Evolutionary conservation across 1,140 invertebrate genomes (phyloP), one percentile per base, ranked within the genome.

Genomic region (Melanaphis sacchari): DNA sequence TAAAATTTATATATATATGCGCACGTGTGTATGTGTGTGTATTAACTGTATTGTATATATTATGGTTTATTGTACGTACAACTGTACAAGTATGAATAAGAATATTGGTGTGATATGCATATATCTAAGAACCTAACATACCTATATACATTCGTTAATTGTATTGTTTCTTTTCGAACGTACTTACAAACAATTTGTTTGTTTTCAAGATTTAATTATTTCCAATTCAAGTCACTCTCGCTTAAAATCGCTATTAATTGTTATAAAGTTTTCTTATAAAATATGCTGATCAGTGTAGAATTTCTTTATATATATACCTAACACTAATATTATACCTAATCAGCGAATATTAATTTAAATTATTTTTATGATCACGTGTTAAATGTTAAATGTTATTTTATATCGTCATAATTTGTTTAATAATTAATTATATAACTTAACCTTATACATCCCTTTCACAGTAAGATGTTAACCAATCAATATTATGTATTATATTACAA

Each of bases 121-220:
- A 76, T 76, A 76, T n/a, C 15, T 76, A 15, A 18, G 31, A 76
- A 76, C 59, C 15, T 76, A 15, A 18, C 59, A 76, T 66, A 15
- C 26, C 31, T 11, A 5, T 31, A n/a, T 66, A 15, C 59, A 66
- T 76, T 76, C 59, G 59, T 76, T 18, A 76, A 76, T 76, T 76
- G 59, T 76, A 76, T 76, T 76, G 59, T 76, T 76, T 76, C n/a
- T 76, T 76, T 76, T n/a, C 4, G 11, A 76, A n/a, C 15, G 59
- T 66, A 66, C 46, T 15, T 46, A 18, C 31, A 66, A 66, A 66
- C 59, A n/a, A 76, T 76, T 76, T 76, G 59, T n/a, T 76, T 76
- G 59, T 76, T 76, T 76, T 76, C 59, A 18, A 76, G 59, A 76
- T 76, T 76, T n/a, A 76, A 76, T 31, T 76, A 76, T 76, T 76